Evolutionary conservation across 64 coral and sea anemone genomes (phyloP).

Genomic region (Astreopora myriophthalma): DNA sequence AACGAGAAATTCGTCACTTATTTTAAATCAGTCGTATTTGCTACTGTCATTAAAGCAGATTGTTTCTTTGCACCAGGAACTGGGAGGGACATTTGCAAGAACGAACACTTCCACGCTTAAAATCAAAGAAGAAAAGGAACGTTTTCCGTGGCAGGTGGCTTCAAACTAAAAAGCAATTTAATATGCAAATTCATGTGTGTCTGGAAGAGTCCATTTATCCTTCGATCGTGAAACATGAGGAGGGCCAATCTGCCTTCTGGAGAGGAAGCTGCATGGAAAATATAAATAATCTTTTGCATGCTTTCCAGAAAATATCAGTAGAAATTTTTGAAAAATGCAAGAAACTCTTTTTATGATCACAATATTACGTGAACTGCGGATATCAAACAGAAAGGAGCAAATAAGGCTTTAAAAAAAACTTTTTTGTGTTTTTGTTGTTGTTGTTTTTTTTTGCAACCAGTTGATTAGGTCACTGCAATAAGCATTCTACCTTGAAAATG

Average conservation of each 20-base stretch:
- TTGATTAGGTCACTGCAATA: too few species aligned
- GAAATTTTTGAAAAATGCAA: too few species aligned
- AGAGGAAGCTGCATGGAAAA: neutral
- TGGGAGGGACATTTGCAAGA: too few species aligned
- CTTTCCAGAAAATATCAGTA: too few species aligned
- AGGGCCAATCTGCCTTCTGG: neutral
- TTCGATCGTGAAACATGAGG: neutral
- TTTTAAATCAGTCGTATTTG: neutral
- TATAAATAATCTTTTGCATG: neutral
- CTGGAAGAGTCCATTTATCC: neutral
- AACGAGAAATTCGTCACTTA: neutral
- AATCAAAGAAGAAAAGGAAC: neutral
- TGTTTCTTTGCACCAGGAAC: neutral
- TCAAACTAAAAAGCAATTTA: neutral
- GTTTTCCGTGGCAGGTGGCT: neutral
- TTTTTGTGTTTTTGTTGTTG: too few species aligned
- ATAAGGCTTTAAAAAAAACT: too few species aligned
- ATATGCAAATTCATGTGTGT: conserved; percentile 11
- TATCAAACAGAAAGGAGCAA: too few species aligned
- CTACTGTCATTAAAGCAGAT: neutral
- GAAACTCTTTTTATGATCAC: too few species aligned
- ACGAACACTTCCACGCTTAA: neutral
- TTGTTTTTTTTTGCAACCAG: too few species aligned
- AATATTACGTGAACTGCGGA: too few species aligned
- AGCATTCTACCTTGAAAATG: too few species aligned